These are phyloP conservation scores for Pseudachorutes palmiensis DNA, from an alignment of 1,140 invertebrate species.

Conservation along the genomic window DNA sequence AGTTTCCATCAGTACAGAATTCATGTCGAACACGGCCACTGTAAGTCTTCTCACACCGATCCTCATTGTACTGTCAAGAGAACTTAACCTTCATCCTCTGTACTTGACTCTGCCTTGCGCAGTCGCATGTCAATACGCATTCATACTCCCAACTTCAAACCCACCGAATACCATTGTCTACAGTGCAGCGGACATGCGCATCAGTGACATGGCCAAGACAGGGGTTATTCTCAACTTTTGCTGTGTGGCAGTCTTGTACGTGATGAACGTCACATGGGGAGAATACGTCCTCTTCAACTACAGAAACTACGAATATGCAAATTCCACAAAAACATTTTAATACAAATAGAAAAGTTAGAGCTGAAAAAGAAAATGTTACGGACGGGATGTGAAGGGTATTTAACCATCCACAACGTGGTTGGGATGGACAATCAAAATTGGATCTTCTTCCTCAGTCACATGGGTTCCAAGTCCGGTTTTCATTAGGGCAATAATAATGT, in stretches of 20 bases:
- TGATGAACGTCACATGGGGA: conserved; percentile 61
- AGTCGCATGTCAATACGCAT: conserved; percentile 63
- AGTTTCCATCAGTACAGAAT: conserved; percentile 60
- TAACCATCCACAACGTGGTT: conserved; percentile 75
- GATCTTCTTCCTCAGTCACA: conserved; percentile 65
- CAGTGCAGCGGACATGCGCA: conserved; percentile 56
- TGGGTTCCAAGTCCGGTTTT: conserved; percentile 46
- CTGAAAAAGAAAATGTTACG: not conserved
- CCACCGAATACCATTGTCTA: conserved; percentile 89
- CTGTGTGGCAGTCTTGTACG: conserved; percentile 58
- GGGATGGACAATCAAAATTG: conserved; percentile 85
- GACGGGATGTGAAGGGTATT: not conserved
- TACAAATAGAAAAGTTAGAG: not conserved
- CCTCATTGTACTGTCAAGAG: conserved; percentile 61
- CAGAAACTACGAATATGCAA: conserved; percentile 14
- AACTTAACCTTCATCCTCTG: conserved; percentile 64
- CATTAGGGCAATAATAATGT: conserved; percentile 74
- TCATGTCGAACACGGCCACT: conserved; percentile 72
- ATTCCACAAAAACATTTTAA: conserved; percentile 14
- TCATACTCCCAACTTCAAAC: conserved; percentile 69
- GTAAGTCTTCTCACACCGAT: conserved; percentile 75
- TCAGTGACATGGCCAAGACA: conserved; percentile 41
- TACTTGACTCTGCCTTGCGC: conserved; percentile 78
- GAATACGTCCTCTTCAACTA: conserved; percentile 34
- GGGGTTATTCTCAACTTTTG: conserved; percentile 67